Base-by-base conservation (phyloP, 2,113 vertebrate species). In the Agapornis roseicollis region DNA sequence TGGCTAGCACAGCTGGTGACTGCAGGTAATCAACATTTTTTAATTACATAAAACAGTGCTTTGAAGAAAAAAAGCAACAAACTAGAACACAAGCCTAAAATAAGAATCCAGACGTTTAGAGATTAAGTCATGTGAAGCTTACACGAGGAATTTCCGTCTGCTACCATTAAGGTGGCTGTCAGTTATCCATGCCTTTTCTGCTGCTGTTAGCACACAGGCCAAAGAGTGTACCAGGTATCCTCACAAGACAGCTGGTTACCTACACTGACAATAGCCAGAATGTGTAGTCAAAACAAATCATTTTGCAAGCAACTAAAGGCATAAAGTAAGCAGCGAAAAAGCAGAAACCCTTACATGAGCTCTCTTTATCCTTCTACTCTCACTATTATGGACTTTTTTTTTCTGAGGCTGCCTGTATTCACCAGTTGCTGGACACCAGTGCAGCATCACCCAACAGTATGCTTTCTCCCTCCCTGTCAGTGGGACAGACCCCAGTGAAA, bases 11-110 rank as follows among this genome's bases (percentile, higher is more conserved):
- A 96, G 95, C 88, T 94, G 92, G 82, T 71, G 76, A 39, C 88
- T 44, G 72, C 72, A 60, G 78, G 72, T 52, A 95, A 91, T 93
- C 76, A 90, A 55, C 68, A 71, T 84, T 83, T 89, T 83, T 93
- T 95, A 94, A 94, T 97, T 96, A 88, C 69, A 90, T 55, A 86
- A 90, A 96, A 96, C 94, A 96, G 65, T 35, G 82, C 80, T 90
- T 78, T 37, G 4, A 11, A 53, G 71, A 77, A 77, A 77, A 64
- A 65, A 64, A 5, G 4, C 52, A 89, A 80, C 61, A 88, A 86
- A 85, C 60, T 17, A 24, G 41, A 95, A 74, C 66, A 82, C 13
- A 70, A 86, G 69, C 27, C 89, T 90, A 76, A 55, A 95, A 68
- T 58, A 77, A 55, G 69, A 91, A 72, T 69, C 60, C 82, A 86